Base-by-base conservation (phyloP, 2,797 vertebrate genomes). In the Lutjanus campechanus region DNA sequence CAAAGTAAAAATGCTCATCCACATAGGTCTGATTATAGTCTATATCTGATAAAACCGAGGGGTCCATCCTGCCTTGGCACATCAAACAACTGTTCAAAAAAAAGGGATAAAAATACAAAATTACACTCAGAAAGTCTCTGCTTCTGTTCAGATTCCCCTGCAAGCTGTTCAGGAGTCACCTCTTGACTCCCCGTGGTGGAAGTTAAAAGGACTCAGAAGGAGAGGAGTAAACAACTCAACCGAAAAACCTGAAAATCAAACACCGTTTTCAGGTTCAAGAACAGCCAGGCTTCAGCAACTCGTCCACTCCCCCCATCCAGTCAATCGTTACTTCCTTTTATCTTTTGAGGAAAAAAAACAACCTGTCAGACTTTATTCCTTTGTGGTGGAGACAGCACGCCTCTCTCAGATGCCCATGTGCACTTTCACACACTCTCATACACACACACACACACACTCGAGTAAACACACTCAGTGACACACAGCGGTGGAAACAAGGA, bases 11-110 rank as follows among this genome's bases (percentile, higher is more conserved):
- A 44, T 90, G 82, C 1, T 76, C 80, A 11, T 92, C 89, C 55
- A 80, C 1, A 13, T 41, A 62, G 0, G 89, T 87, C 7, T 83
- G 79, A 67, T 93, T 93, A 67, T 56, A 63, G 76, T 91, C 68
- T n/a, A 49, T 4, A 8, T 85, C 85, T 19, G 85, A 22, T 19
- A 63, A 60, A 55, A 81, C 41, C 0, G 65, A 63, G 16, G 62
- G 11, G 1, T 92, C 93, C 95, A 96, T 95, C 59, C 29, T 87
- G 47, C 15, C 13, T 68, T 12, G 19, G 51, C 7, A 9, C 19
- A 68, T 69, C 73, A 76, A 16, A 49, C 22, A 17, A 60, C 1
- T 1, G 11, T 41, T 60, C 11, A 46, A 56, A 11, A 58, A 69
- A 66, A n/a, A 2, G 40, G 36, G 46, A 17, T 11, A 29, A 41